These are phyloP conservation scores for Dromiciops gliroides DNA, from an alignment of 2,113 vertebrate genomes.

Conservation along the genomic window DNA sequence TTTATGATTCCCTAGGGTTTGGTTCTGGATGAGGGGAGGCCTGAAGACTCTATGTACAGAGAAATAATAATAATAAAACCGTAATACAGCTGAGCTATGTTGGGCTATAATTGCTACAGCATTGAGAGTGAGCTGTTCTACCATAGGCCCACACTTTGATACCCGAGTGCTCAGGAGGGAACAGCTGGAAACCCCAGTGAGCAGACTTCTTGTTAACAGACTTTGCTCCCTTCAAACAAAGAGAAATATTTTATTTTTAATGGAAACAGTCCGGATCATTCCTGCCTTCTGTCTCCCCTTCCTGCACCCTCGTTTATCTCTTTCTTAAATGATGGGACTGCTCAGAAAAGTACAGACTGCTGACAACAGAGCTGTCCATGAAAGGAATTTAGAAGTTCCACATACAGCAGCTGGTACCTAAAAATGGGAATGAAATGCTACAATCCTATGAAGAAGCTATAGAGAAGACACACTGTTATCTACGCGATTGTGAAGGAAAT, in stretches of 20 bases:
- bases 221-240: slow-evolving; percentile 60
- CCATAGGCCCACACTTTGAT: background rate
- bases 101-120: slow-evolving; percentile 69
- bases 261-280: slow-evolving; percentile 21
- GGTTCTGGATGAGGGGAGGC: slow-evolving; percentile 59
- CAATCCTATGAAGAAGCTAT: background rate
- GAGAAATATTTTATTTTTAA: slow-evolving; percentile 60
- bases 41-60: slow-evolving; percentile 66
- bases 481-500: background rate
- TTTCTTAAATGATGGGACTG: background rate
- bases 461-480: background rate
- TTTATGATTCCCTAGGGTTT: slow-evolving; percentile 72
- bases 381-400: slow-evolving; percentile 9
- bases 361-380: background rate
- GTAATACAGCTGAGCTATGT: slow-evolving; percentile 57
- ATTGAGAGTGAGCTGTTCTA: slow-evolving; percentile 59
- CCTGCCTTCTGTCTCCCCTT: slow-evolving; percentile 30
- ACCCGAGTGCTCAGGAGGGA: slow-evolving; percentile 67
- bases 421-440: background rate
- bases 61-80: slow-evolving; percentile 75
- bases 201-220: slow-evolving; percentile 46
- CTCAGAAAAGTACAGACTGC: background rate
- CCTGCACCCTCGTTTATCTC: slow-evolving; percentile 12
- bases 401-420: background rate
- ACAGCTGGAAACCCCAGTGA: slow-evolving; percentile 72